Conservation (phyloP, 2,113 vertebrate species). For the Platysteira castanea region DNA sequence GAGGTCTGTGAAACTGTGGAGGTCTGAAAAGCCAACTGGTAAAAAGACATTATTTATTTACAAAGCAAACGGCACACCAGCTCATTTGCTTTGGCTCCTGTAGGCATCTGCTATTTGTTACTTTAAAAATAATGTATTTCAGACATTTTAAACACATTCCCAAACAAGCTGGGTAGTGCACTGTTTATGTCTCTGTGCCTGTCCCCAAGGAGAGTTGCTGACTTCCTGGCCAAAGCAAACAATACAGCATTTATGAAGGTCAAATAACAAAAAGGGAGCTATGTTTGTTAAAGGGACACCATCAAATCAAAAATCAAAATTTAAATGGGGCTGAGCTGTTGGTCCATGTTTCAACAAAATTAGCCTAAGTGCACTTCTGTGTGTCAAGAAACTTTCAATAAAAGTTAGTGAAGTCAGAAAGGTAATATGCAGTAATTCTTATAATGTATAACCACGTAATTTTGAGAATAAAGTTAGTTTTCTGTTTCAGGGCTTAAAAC, state of each 20-base stretch:
- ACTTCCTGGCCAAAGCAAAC: conserved; percentile 57
- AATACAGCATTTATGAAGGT: conserved; percentile 33
- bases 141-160: conserved; percentile 15
- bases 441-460: neutral
- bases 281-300: neutral
- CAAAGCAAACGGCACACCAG: conserved; percentile 9
- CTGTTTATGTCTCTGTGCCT: conserved; percentile 16
- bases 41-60: conserved; percentile 29
- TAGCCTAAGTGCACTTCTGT: neutral
- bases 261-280: conserved; percentile 17
- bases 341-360: neutral
- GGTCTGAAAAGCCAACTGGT: neutral
- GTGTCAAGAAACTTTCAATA: neutral
- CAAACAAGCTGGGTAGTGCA: neutral
- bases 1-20: neutral
- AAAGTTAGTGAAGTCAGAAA: neutral
- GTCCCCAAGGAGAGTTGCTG: conserved; percentile 17
- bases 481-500: neutral
- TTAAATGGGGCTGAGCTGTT: neutral
- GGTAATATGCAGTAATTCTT: neutral
- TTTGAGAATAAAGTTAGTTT: neutral
- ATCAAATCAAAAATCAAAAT: neutral
- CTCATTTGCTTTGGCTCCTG: neutral
- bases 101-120: conserved; percentile 17
- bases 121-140: conserved; percentile 24